Conservation (phyloP, 2,113 vertebrate species). For the Gnathonemus echidnorhynchus region DNA sequence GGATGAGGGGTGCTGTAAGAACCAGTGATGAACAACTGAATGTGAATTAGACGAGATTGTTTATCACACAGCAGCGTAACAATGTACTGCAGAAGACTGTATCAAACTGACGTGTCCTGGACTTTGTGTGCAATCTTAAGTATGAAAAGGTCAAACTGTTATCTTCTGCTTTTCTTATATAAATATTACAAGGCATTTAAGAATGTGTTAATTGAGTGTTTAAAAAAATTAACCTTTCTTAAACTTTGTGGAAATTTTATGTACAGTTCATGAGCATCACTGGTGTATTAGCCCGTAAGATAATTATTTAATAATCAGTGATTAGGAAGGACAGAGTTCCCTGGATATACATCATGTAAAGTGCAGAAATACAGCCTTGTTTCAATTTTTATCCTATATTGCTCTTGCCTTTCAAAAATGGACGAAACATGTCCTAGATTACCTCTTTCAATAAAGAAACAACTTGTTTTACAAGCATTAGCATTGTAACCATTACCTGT, state of each 20-base stretch:
- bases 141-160: not conserved
- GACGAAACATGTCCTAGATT: not conserved
- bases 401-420: not conserved
- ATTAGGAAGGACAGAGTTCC: not conserved
- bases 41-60: not conserved
- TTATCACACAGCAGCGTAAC: not conserved
- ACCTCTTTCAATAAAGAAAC: not conserved
- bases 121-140: not conserved
- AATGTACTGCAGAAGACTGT: not conserved
- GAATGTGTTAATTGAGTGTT: not conserved
- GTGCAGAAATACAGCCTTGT: not conserved
- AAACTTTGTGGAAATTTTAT: not conserved
- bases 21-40: not conserved
- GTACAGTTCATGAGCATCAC: not conserved
- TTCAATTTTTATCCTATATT: not conserved
- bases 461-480: not conserved
- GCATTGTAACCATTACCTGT: not conserved
- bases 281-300: not conserved
- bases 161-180: not conserved
- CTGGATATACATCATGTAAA: not conserved
- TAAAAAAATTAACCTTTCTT: not conserved
- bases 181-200: not conserved
- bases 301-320: not conserved
- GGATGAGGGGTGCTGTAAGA: not conserved
- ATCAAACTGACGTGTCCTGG: not conserved